phyloP scores from a whole-genome alignment of 2,888 invertebrate species.

The Drosophila silvestris region DNA sequence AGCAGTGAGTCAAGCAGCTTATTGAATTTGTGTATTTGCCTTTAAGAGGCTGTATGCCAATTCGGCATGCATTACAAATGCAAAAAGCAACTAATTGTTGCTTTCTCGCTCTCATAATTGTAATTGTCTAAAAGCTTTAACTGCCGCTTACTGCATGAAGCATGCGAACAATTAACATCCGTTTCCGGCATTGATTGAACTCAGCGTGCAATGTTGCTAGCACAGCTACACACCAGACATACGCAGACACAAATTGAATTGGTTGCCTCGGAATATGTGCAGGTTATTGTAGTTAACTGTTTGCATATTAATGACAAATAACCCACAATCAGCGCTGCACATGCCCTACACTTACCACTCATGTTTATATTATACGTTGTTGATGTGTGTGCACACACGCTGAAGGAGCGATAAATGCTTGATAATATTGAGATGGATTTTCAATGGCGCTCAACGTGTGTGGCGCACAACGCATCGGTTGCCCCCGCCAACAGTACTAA shows the following conservation, averaged over 20 bases:
- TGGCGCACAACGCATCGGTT: background rate
- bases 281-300: constrained; percentile 64
- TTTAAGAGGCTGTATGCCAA: constrained; percentile 24
- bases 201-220: constrained; percentile 36
- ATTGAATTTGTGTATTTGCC: constrained; percentile 47
- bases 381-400: constrained; percentile 31
- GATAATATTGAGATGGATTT: constrained; percentile 61
- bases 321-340: constrained; percentile 51
- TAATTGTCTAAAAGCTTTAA: constrained; percentile 48
- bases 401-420: constrained; percentile 66
- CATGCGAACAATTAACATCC: constrained; percentile 77
- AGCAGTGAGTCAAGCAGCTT: constrained; percentile 25
- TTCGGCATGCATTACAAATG: constrained; percentile 19
- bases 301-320: constrained; percentile 78
- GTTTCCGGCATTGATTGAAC: constrained; percentile 76
- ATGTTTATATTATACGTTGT: background rate
- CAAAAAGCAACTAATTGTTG: constrained; percentile 14
- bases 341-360: constrained; percentile 11
- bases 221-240: constrained; percentile 29
- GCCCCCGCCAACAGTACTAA: constrained; percentile 31
- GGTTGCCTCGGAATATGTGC: constrained; percentile 23
- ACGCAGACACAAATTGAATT: constrained; percentile 13
- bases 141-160: constrained; percentile 42
- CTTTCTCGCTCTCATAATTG: constrained; percentile 25
- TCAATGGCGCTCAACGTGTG: constrained; percentile 27